Evolutionary conservation across 2,797 vertebrate genomes (phyloP).

Genomic region (Dicrostonyx torquatus): DNA sequence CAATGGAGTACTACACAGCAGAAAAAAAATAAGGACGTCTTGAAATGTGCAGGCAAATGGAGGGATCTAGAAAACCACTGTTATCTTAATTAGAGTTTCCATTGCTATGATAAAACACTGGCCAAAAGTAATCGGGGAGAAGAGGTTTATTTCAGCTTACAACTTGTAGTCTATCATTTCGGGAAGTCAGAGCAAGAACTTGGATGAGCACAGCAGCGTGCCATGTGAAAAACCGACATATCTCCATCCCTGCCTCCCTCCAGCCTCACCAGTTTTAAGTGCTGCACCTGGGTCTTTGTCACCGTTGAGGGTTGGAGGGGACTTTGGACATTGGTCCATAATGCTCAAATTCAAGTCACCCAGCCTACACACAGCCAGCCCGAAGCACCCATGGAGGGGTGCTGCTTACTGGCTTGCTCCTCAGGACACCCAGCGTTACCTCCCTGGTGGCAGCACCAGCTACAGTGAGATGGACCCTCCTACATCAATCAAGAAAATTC

Average conservation of each 20-base stretch:
- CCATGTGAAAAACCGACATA: background rate
- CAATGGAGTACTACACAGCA: too few relatives aligned
- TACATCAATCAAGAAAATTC: too few relatives aligned
- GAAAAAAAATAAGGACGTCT: too few relatives aligned
- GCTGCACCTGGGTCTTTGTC: background rate
- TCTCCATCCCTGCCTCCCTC: background rate
- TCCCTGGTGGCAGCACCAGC: background rate
- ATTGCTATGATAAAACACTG: background rate
- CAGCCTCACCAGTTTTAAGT: too few relatives aligned
- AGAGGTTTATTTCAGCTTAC: too few relatives aligned
- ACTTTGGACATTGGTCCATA: background rate
- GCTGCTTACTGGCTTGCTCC: background rate
- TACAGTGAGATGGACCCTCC: background rate
- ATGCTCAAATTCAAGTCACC: background rate
- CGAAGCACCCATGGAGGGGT: background rate
- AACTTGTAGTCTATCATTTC: background rate
- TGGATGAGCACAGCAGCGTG: too few relatives aligned
- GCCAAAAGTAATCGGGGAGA: too few relatives aligned
- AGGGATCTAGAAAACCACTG: background rate
- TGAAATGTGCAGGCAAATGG: too few relatives aligned
- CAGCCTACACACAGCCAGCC: background rate
- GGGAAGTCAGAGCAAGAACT: background rate
- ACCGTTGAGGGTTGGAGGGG: background rate
- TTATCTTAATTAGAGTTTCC: background rate
- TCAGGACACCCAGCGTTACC: background rate